These are phyloP conservation scores for Blomia tropicalis DNA, from an alignment of 2,888 invertebrate genomes.

Conservation along the genomic window DNA sequence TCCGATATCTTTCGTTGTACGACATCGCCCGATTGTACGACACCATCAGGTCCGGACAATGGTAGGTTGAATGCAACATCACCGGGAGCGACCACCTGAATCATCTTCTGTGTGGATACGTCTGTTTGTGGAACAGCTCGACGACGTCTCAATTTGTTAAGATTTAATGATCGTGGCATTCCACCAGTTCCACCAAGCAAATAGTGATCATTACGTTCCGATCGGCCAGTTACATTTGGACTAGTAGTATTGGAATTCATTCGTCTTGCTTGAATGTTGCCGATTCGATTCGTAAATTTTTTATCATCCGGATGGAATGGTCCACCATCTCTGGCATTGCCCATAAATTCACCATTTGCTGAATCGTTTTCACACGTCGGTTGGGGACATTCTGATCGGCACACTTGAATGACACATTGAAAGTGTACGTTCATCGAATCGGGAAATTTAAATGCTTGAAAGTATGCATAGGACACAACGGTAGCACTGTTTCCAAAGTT, in stretches of 20 bases:
- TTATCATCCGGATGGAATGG: too few species aligned
- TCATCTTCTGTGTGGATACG: slow-evolving; percentile 36
- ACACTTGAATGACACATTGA: slow-evolving; percentile 88
- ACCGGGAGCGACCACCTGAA: slow-evolving; percentile 40
- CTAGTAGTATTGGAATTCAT: not conserved
- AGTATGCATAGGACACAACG: slow-evolving; percentile 82
- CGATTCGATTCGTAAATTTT: slow-evolving; percentile 4
- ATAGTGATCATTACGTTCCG: slow-evolving; percentile 22
- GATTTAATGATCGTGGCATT: slow-evolving; percentile 71
- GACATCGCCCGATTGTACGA: slow-evolving; percentile 52
- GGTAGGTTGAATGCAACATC: slow-evolving; percentile 50
- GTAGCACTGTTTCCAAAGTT: slow-evolving; percentile 87
- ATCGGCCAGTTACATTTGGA: not conserved
- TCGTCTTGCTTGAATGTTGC: not conserved
- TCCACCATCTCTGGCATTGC: not conserved
- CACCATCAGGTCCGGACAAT: slow-evolving; percentile 49
- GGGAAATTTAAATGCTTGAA: slow-evolving; percentile 92
- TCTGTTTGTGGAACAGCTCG: slow-evolving; percentile 42
- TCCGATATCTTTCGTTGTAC: slow-evolving; percentile 41
- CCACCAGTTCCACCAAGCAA: slow-evolving; percentile 44
- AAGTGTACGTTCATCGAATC: slow-evolving; percentile 94
- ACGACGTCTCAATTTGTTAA: slow-evolving; percentile 47
- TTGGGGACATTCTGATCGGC: slow-evolving; percentile 79
- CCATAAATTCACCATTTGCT: slow-evolving; percentile 34
- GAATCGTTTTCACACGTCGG: slow-evolving; percentile 52